phyloP scores from a whole-genome alignment of 2,113 vertebrate species.

The Ictidomys tridecemlineatus region DNA sequence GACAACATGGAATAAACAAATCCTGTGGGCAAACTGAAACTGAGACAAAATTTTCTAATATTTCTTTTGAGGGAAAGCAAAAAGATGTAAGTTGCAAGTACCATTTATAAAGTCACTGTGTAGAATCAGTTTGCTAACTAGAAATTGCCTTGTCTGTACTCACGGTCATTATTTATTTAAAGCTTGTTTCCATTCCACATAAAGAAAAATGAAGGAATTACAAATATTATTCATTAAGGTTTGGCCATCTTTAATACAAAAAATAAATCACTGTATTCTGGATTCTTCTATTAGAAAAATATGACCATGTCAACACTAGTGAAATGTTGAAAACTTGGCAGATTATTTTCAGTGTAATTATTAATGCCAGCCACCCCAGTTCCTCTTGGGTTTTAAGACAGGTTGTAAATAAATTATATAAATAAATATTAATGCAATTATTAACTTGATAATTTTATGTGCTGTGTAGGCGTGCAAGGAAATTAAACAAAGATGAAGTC shows the following conservation, averaged over 20 bases:
- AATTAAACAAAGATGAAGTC: constrained; percentile 69
- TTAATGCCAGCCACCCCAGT: constrained; percentile 34
- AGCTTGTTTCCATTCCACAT: constrained; percentile 38
- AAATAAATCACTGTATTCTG: constrained; percentile 8
- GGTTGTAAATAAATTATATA: constrained; percentile 73
- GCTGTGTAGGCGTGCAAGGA: constrained; percentile 39
- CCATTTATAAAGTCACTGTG: not conserved
- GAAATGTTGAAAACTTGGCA: constrained; percentile 62
- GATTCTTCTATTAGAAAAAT: constrained; percentile 53
- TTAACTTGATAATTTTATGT: constrained; percentile 79
- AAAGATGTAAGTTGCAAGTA: not conserved
- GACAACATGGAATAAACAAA: not conserved
- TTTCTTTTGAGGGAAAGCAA: constrained; percentile 17
- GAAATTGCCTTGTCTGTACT: not conserved
- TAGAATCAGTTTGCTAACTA: constrained; percentile 23
- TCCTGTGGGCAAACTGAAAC: not conserved
- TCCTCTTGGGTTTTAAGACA: constrained; percentile 62
- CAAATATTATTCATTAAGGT: constrained; percentile 48
- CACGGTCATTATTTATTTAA: constrained; percentile 48
- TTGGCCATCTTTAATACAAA: constrained; percentile 24
- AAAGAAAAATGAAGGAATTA: constrained; percentile 63
- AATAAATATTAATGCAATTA: constrained; percentile 79
- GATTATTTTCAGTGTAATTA: constrained; percentile 71
- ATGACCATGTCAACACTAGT: constrained; percentile 43
- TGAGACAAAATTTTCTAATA: not conserved